phyloP scores from a whole-genome alignment of 2,888 invertebrate genomes.

The Polia nebulosa region DNA sequence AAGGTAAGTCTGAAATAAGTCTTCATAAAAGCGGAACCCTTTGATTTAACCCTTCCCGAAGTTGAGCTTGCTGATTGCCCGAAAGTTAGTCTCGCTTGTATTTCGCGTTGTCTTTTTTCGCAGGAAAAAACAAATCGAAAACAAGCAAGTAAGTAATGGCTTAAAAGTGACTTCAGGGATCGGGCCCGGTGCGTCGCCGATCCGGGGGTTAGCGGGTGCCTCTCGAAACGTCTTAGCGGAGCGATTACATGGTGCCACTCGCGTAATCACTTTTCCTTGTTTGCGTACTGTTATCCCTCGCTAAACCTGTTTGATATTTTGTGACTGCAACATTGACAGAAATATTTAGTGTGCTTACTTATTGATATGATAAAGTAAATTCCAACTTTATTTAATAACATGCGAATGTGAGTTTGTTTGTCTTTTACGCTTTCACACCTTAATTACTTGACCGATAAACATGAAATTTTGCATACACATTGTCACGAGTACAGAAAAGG shows the following conservation, averaged over 20 bases:
- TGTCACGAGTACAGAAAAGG: too few relatives aligned
- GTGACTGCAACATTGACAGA: constrained; percentile 7
- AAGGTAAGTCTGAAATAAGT: constrained; percentile 91
- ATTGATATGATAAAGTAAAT: too few relatives aligned
- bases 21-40: constrained; percentile 91
- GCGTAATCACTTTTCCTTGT: constrained; percentile 73
- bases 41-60: constrained; percentile 90
- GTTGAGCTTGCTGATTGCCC: constrained; percentile 89
- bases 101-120: constrained; percentile 85
- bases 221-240: constrained; percentile 70
- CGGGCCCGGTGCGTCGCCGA: constrained; percentile 72
- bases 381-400: not conserved
- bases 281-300: constrained; percentile 47
- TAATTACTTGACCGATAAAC: too few relatives aligned
- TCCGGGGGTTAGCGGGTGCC: constrained; percentile 66
- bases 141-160: constrained; percentile 89
- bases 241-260: constrained; percentile 70
- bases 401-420: too few relatives aligned
- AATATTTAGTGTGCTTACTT: not conserved
- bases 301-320: constrained; percentile 45
- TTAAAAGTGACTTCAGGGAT: constrained; percentile 86
- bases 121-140: constrained; percentile 88
- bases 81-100: constrained; percentile 87
- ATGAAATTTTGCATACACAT: too few relatives aligned
- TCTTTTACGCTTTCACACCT: too few relatives aligned